Conservation (phyloP, 1,140 invertebrate genomes). For the Hylaeus anthracinus region DNA sequence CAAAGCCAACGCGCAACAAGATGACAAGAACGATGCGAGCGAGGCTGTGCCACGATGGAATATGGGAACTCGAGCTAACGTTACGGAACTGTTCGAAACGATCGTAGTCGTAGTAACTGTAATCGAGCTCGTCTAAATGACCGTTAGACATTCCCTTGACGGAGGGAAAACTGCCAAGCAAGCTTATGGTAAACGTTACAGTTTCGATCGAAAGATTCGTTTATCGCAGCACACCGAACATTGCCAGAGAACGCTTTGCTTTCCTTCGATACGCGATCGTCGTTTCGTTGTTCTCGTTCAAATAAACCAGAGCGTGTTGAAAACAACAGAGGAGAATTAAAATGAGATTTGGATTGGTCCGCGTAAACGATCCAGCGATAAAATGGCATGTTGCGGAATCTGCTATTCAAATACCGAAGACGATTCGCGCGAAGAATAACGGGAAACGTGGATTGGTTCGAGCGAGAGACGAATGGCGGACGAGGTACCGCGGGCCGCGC, state of each 20-base stretch:
- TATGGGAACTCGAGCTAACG: too few relatives aligned
- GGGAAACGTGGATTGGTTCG: background rate
- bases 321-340: too few relatives aligned
- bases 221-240: background rate
- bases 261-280: background rate
- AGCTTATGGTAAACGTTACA: background rate
- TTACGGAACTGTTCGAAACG: background rate
- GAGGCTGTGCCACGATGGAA: background rate
- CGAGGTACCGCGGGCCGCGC: conserved; percentile 27
- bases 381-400: background rate
- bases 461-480: conserved; percentile 6
- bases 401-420: conserved; percentile 32
- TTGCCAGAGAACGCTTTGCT: background rate
- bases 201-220: background rate
- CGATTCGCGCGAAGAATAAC: background rate
- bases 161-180: background rate
- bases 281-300: background rate
- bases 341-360: too few relatives aligned
- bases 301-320: too few relatives aligned
- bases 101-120: conserved; percentile 5
- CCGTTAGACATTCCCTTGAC: conserved; percentile 6
- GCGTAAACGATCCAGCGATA: background rate
- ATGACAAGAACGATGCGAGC: conserved; percentile 55
- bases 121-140: conserved; percentile 3
- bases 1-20: conserved; percentile 61